Evolutionary conservation across 2,888 invertebrate genomes (phyloP), one percentile per base, ranked within the genome.

Genomic region (Ceratothoa steindachneri): DNA sequence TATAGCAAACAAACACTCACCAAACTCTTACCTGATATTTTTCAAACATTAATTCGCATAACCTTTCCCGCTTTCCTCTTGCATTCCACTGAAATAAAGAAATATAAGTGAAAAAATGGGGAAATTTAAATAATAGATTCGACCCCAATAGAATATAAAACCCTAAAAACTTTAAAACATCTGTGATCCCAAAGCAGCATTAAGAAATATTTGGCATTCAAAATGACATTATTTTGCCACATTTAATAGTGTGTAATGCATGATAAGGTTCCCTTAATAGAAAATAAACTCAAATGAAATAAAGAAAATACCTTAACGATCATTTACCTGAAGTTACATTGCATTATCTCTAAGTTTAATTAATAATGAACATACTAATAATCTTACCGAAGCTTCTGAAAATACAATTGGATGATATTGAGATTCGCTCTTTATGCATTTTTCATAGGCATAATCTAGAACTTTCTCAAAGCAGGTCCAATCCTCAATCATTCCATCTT

Each of bases 381-480:
- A 31, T 82, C 84, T 83, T 82, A 87, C 87, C 1, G 97, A 93
- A 0, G 97, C 93, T 85, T 99, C 99, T 0, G 98, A 97, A 88
- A 99, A 97, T 29, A 99, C 87, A 0, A 97, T 94, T 27, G 98
- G 98, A 85, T 99, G 99, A 83, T 92, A 93, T 82, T 95, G 93
- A 0, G 97, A 91, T 81, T 97, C 95, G 0, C 96, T 95, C 81
- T 94, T 93, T 81, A 99, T 93, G 51, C 96, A 91, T 86, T 94
- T 93, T 55, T 91, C 89, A 84, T 98, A 98, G 0, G 95, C 92
- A 84, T 98, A 95, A 83, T 99, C 97, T 29, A 90, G 83, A 67
- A 97, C 92, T 85, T 95, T 93, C 85, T 99, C 99, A 85, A 99
- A 99, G 77, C 97, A 86, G 83, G 98, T 97, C 98, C 98, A 99